Percentiles rank a stretch among this genome's conserved stretches.
These are phyloP conservation scores for Hecatera dysodea DNA, from an alignment of 2,888 invertebrate species.

Conservation along the genomic window DNA sequence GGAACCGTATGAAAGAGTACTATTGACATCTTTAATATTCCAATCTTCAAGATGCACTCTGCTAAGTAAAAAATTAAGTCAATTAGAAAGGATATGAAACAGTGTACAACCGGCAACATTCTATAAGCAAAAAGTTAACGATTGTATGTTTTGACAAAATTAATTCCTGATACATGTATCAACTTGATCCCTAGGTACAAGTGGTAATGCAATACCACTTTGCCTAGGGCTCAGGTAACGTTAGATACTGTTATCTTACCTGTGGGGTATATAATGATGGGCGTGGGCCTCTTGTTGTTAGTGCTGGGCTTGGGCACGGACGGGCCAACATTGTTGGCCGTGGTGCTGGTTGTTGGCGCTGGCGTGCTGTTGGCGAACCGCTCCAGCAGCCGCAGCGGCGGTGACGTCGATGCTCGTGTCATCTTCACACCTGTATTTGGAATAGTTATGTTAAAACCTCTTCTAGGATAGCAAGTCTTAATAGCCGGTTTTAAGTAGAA, in stretches of 20 bases:
- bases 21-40: too few relatives aligned
- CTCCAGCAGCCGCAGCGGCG: slow-evolving; percentile 76
- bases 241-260: slow-evolving; percentile 60
- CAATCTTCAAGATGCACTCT: too few relatives aligned
- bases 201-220: neutral
- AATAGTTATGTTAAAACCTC: too few relatives aligned
- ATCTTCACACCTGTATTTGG: slow-evolving; percentile 65
- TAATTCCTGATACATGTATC: neutral
- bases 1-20: too few relatives aligned
- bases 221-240: too few relatives aligned
- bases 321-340: slow-evolving; percentile 72
- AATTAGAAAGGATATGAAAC: too few relatives aligned
- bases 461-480: neutral
- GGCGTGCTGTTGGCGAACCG: slow-evolving; percentile 76
- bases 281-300: slow-evolving; percentile 92
- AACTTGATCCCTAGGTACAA: too few relatives aligned
- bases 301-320: slow-evolving; percentile 78
- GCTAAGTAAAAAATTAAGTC: too few relatives aligned
- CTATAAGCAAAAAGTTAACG: neutral
- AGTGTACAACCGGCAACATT: too few relatives aligned
- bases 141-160: neutral
- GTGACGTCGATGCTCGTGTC: slow-evolving; percentile 78
- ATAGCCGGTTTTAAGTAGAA: too few relatives aligned
- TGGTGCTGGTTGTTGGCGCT: slow-evolving; percentile 71
- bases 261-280: slow-evolving; percentile 91